These are phyloP conservation scores for Drosophila arawakana DNA, from an alignment of 1,140 invertebrate species.

Conservation along the genomic window DNA sequence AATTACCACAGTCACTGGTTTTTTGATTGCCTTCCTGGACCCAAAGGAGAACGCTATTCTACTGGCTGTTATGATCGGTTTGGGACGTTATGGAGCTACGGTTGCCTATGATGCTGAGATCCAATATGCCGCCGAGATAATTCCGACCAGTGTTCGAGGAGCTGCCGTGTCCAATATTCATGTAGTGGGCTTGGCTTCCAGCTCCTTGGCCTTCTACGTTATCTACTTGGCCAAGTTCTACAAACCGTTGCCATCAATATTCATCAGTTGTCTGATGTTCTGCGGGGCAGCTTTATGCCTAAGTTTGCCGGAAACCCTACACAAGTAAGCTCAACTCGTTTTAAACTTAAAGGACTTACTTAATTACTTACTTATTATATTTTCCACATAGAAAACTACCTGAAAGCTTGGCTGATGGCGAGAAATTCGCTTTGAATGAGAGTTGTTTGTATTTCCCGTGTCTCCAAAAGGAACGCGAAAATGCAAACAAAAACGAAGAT, in stretches of 20 bases:
- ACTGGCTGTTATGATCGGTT: slow-evolving; percentile 75
- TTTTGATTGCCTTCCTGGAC: slow-evolving; percentile 66
- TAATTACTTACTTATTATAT: neutral
- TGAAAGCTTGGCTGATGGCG: slow-evolving; percentile 86
- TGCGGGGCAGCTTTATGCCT: slow-evolving; percentile 86
- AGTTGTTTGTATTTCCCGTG: slow-evolving; percentile 75
- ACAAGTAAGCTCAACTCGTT: slow-evolving; percentile 68
- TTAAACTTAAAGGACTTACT: no score
- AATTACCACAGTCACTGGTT: slow-evolving; percentile 84
- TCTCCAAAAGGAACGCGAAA: slow-evolving; percentile 55
- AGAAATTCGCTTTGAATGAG: slow-evolving; percentile 86
- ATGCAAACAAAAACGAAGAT: slow-evolving; percentile 36
- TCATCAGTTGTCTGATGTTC: slow-evolving; percentile 86
- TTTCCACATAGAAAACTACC: slow-evolving; percentile 84
- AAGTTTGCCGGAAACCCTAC: slow-evolving; percentile 87
- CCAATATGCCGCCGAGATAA: slow-evolving; percentile 88
- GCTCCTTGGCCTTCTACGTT: slow-evolving; percentile 74
- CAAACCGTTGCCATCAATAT: slow-evolving; percentile 85
- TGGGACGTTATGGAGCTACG: slow-evolving; percentile 87
- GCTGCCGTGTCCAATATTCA: slow-evolving; percentile 86
- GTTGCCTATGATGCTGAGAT: slow-evolving; percentile 87
- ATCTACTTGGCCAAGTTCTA: slow-evolving; percentile 84
- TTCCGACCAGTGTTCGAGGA: slow-evolving; percentile 87
- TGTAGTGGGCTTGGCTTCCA: slow-evolving; percentile 85
- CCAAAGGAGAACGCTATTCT: slow-evolving; percentile 65